Evolutionary conservation across 2,797 vertebrate species (phyloP).

Genomic region (Cephalopachus bancanus): DNA sequence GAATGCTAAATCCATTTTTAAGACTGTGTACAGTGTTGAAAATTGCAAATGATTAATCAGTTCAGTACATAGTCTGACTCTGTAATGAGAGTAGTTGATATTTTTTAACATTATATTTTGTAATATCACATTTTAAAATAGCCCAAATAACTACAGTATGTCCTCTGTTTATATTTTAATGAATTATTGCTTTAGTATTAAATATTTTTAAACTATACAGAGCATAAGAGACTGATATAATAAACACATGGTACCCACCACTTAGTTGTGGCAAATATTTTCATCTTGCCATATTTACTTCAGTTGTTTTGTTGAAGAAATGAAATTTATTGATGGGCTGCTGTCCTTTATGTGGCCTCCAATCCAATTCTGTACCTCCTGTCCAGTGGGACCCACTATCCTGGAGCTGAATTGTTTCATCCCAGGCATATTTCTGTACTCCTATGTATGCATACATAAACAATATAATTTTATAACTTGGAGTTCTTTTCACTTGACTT

Average conservation of each 20-base stretch:
- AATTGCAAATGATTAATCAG: not conserved
- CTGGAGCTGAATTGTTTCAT: not conserved
- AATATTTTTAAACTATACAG: constrained; percentile 17
- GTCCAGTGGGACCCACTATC: not conserved
- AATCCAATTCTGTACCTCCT: not conserved
- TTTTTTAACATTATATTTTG: constrained; percentile 8
- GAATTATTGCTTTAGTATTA: constrained; percentile 7
- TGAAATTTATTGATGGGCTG: not conserved
- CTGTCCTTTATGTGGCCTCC: not conserved
- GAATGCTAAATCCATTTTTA: not conserved
- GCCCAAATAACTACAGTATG: not conserved
- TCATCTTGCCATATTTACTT: not conserved
- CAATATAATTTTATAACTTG: not conserved
- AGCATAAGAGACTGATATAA: not conserved
- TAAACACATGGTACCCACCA: not conserved
- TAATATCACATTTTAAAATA: not conserved
- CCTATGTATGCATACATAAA: not conserved
- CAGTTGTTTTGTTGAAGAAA: not conserved
- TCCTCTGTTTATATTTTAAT: not conserved
- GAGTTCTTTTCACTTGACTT: not conserved
- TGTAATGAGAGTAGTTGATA: not conserved
- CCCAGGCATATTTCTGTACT: not conserved
- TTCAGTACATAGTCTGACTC: not conserved
- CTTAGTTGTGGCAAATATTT: not conserved
- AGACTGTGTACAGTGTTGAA: not conserved